Base-by-base conservation (phyloP, 2,888 invertebrate species). In the Cynaeus angustus region DNA sequence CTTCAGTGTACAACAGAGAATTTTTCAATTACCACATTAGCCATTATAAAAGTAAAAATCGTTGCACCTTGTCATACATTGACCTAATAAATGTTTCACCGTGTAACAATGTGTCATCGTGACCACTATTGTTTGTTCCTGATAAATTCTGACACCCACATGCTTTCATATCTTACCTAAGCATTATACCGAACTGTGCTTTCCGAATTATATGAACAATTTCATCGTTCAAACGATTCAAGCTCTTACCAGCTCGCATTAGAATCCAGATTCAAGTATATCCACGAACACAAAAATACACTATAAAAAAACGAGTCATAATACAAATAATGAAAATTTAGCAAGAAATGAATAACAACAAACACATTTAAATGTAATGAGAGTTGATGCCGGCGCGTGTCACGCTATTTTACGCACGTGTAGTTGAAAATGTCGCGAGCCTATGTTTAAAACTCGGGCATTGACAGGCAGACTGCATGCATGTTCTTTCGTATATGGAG, bases 341-440 rank as follows among this genome's bases (percentile, higher is more conserved):
- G 46, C 8, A 46, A 12, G 8, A 6, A 46, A 46, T 16, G 5
- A 16, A 13, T 46, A 46, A 14, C 2, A 21, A 21, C 2, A 21
- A 16, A 7, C 13, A 16, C 46, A n/a, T 46, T 46, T 7, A 50
- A 21, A 48, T 10, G 26, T 13, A 41, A 41, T 12, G 12, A 56
- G 28, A n/a, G 10, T 41, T 10, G 46, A 30, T 46, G 13, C n/a
- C 30, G 30, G 53, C 65, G 53, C 53, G 65, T 65, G 65, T 62
- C 62, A 62, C 62, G 62, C 52, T 62, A 65, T 59, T 56, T 70
- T 41, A 70, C 59, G 70, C 70, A 70, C 70, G 70, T 70, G 70
- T 66, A 70, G 46, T 61, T 66, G 45, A 14, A 59, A 70, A 70
- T 70, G 70, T 66, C 66, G 58, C 66, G 56, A 53, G 56, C 50